These are phyloP conservation scores for Gambelia wislizenii DNA, from an alignment of 2,797 vertebrate genomes.

Conservation along the genomic window DNA sequence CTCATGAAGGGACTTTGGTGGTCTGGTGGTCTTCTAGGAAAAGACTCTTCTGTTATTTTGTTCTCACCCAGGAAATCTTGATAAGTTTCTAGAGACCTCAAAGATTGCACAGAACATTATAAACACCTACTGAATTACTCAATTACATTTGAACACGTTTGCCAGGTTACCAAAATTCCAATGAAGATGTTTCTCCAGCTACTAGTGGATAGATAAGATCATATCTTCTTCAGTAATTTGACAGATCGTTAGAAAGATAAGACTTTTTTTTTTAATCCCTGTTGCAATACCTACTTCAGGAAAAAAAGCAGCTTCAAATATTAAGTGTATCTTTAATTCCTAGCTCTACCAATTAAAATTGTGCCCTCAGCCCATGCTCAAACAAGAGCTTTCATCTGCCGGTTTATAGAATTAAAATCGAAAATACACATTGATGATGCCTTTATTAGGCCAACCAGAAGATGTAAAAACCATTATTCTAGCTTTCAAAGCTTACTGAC, in stretches of 20 bases:
- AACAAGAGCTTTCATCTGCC: not conserved
- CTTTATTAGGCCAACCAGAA: too few species aligned
- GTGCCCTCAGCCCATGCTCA: not conserved
- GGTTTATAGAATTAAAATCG: too few species aligned
- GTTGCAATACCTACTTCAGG: not conserved
- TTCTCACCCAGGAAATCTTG: not conserved
- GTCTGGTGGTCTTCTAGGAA: not conserved
- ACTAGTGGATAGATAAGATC: not conserved
- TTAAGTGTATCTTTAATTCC: too few species aligned
- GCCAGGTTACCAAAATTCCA: not conserved
- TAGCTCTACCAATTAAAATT: too few species aligned
- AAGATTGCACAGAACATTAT: too few species aligned
- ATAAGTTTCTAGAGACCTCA: not conserved
- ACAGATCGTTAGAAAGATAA: not conserved
- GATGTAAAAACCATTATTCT: too few species aligned
- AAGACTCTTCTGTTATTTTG: not conserved
- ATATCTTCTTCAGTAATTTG: not conserved
- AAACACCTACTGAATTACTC: not conserved
- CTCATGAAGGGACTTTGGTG: not conserved
- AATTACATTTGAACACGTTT: not conserved
- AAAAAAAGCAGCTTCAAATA: not conserved
- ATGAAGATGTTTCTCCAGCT: not conserved
- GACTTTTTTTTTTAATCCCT: not conserved
- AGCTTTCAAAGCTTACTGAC: too few species aligned
- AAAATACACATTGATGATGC: too few species aligned